A percentile compares a stretch with the other conserved stretches of the same genome.
Conservation (phyloP, 2,888 invertebrate genomes). For the Epinotia ramella region DNA sequence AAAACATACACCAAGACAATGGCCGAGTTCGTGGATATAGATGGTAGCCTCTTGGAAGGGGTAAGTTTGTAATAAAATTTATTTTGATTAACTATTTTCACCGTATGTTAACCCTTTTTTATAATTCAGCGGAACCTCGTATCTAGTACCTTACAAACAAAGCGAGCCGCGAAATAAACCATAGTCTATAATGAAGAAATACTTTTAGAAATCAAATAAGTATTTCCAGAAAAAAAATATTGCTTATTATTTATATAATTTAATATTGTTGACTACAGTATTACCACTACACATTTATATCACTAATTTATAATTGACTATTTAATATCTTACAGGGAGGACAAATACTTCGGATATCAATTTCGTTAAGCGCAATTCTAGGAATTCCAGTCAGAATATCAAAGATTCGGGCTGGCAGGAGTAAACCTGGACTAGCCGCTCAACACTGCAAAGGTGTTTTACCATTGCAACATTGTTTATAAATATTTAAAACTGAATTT, state of each 20-base stretch:
- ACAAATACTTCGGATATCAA: conserved; percentile 93
- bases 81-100: conserved; percentile 5
- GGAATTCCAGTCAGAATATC: conserved; percentile 89
- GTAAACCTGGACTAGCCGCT: conserved; percentile 92
- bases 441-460: conserved; percentile 91
- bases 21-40: conserved; percentile 85
- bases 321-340: conserved; percentile 89
- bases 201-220: neutral
- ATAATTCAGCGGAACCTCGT: no score
- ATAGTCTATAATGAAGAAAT: neutral
- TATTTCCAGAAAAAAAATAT: no score
- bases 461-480: no score
- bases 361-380: conserved; percentile 91
- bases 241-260: no score
- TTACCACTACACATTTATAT: neutral
- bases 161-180: no score
- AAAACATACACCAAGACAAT: conserved; percentile 50
- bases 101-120: neutral
- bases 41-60: conserved; percentile 93
- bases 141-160: no score
- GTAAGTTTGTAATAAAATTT: conserved; percentile 74
- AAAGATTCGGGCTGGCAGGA: conserved; percentile 93
- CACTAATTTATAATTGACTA: neutral
- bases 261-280: no score
- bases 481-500: no score